Evolutionary conservation across 2,888 invertebrate species (phyloP).

Genomic region (Acronicta alni): DNA sequence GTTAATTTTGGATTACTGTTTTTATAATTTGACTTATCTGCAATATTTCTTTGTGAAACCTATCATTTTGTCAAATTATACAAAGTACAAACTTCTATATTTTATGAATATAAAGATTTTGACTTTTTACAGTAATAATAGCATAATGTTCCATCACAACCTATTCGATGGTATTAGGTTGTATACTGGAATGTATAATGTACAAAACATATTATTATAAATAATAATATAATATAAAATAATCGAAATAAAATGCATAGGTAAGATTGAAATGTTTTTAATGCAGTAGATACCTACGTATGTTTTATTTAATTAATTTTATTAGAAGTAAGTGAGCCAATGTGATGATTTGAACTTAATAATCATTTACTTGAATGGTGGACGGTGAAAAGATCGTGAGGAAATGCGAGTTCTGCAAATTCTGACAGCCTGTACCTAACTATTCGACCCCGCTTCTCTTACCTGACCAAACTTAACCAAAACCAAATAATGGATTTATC

Average conservation of each 20-base stretch:
- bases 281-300: background rate
- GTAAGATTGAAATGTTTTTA: conserved; percentile 4
- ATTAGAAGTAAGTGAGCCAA: too few relatives aligned
- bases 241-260: background rate
- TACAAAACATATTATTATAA: background rate
- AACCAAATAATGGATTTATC: too few relatives aligned
- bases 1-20: background rate
- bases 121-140: conserved; percentile 21
- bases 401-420: too few relatives aligned
- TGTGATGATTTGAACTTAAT: too few relatives aligned
- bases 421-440: too few relatives aligned
- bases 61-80: background rate
- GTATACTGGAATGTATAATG: conserved; percentile 24
- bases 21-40: background rate
- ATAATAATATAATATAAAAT: background rate
- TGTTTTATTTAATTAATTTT: too few relatives aligned
- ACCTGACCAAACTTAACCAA: too few relatives aligned
- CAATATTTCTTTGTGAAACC: background rate
- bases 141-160: conserved; percentile 18
- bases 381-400: too few relatives aligned
- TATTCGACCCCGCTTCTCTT: too few relatives aligned
- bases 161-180: conserved; percentile 28
- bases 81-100: conserved; percentile 48
- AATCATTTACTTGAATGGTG: too few relatives aligned
- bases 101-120: conserved; percentile 49